These are phyloP conservation scores for Galendromus occidentalis DNA, from an alignment of 1,140 invertebrate genomes.

Conservation along the genomic window DNA sequence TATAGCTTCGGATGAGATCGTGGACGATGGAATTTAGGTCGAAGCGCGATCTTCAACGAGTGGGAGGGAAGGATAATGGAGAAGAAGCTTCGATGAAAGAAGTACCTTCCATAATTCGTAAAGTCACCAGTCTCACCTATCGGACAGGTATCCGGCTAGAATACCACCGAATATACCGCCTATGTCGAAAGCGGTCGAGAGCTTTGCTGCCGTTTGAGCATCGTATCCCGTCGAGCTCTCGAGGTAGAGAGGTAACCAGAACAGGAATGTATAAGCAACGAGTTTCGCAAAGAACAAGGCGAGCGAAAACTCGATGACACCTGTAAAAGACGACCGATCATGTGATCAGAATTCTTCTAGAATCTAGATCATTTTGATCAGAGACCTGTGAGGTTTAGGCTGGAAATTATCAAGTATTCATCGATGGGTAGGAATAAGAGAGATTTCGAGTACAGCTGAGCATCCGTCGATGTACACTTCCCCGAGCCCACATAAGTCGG, in stretches of 20 bases:
- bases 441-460: background rate
- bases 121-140: conserved; percentile 32
- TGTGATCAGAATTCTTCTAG: conserved; percentile 12
- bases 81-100: no score
- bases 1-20: no score
- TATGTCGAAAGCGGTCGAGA: conserved; percentile 76
- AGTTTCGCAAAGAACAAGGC: conserved; percentile 93
- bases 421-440: background rate
- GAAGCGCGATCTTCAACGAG: no score
- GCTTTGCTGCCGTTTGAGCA: conserved; percentile 49
- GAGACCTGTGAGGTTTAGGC: background rate
- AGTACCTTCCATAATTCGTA: no score
- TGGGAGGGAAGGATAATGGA: no score
- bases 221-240: conserved; percentile 46
- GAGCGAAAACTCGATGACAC: conserved; percentile 79
- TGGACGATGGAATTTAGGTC: no score
- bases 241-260: conserved; percentile 84
- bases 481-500: no score
- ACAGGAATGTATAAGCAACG: conserved; percentile 89
- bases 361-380: conserved; percentile 2
- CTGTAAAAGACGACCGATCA: conserved; percentile 37
- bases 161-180: conserved; percentile 75
- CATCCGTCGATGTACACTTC: no score
- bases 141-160: conserved; percentile 59
- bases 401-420: background rate